Evolutionary conservation across 1,140 invertebrate species (phyloP), one percentile per base, ranked within the genome.

Genomic region (Chrysopa pallens): DNA sequence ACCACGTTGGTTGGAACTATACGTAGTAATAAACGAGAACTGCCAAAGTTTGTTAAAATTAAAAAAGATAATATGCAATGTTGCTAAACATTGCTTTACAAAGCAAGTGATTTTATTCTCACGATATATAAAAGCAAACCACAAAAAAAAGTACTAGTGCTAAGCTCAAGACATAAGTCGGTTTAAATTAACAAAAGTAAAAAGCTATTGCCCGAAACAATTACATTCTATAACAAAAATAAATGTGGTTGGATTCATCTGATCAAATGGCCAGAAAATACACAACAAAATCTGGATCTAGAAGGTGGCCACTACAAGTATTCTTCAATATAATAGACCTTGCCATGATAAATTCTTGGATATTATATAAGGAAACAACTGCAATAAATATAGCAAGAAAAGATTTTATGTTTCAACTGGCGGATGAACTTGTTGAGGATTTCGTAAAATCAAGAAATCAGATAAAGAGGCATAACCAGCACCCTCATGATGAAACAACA

Each of bases 91-190:
- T 40, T 46, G 29, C 35, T 50, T 36, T 47, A 44, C 42, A 51
- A 42, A 45, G 36, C 45, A 43, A 42, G 51, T 41, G 29, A 49
- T 47, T 47, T 41, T 48, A 46, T 36, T 27, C 46, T 50, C 39
- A 49, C 46, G 44, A 43, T 50, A 31, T 49, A 55, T 40, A 51
- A 54, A 51, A 46, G 42, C 17, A 52, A 49, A 40, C 39, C 45
- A 40, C 49, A 42, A 11, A 53, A 51, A 47, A 49, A 39, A 46
- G 50, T 55, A 36, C 29, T 50, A 27, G 12, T 51, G 23, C 39
- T 48, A 36, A 55, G 46, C 48, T 42, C 46, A 4, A 40, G 40
- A 28, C 43, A 55, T 43, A 46, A 48, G 42, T 46, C 33, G 42
- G 43, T 50, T 28, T 29, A 12, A 43, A 44, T 46, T 36, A 38